Evolutionary conservation across 2,888 invertebrate genomes (phyloP).

Genomic region (Rhingia rostrata): DNA sequence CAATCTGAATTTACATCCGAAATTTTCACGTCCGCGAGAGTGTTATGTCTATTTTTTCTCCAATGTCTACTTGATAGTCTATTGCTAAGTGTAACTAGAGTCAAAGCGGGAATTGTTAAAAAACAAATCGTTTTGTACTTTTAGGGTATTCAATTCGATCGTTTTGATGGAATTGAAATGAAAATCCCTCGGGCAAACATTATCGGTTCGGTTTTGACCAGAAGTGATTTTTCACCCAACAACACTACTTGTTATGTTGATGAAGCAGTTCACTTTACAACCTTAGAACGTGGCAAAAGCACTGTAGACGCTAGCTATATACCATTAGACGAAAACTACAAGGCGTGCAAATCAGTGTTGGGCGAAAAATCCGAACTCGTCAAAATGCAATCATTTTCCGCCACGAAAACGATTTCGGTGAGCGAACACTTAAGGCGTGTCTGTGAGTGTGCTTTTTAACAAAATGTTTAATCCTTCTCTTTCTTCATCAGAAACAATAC

Average conservation of each 20-base stretch:
- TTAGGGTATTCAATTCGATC: conserved; percentile 77
- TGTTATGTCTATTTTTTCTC: conserved; percentile 40
- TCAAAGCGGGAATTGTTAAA: conserved; percentile 70
- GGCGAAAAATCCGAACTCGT: conserved; percentile 76
- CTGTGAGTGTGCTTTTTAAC: conserved; percentile 54
- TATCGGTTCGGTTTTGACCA: conserved; percentile 75
- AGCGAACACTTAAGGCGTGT: conserved; percentile 64
- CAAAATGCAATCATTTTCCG: conserved; percentile 75
- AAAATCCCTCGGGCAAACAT: conserved; percentile 77
- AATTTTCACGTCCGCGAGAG: conserved; percentile 47
- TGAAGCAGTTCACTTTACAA: conserved; percentile 78
- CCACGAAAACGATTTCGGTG: conserved; percentile 77
- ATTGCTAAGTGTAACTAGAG: conserved; percentile 18
- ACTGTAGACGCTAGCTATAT: conserved; percentile 77
- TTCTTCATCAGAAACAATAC: conserved; percentile 85
- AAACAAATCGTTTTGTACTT: conserved; percentile 62
- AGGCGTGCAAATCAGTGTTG: conserved; percentile 79
- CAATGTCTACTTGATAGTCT: conserved; percentile 36
- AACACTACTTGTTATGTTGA: conserved; percentile 78
- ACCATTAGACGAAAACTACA: conserved; percentile 79
- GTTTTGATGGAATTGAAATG: conserved; percentile 76
- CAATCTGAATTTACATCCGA: neutral
- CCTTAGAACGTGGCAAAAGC: conserved; percentile 78
- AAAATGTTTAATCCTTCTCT: conserved; percentile 47
- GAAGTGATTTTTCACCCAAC: conserved; percentile 77